Conservation (phyloP, 2,888 invertebrate genomes). For the Agonum fuliginosum region DNA sequence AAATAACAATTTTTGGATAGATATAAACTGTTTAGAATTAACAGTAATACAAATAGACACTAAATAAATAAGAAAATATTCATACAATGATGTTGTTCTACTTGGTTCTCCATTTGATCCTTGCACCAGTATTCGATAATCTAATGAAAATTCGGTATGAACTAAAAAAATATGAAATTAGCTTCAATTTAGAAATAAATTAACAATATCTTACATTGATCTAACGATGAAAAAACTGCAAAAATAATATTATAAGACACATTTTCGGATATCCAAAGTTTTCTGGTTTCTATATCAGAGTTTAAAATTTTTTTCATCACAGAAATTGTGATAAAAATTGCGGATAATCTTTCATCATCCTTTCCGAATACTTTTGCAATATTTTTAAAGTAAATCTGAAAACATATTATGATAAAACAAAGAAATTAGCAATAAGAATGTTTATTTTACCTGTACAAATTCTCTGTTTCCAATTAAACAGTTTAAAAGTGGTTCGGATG, state of each 20-base stretch:
- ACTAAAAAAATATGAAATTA: conserved; percentile 42
- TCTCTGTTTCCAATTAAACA: conserved; percentile 21
- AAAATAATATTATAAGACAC: conserved; percentile 14
- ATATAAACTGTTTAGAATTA: conserved; percentile 20
- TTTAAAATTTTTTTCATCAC: conserved; percentile 31
- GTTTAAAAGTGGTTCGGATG: conserved; percentile 29
- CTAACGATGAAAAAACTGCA: conserved; percentile 11
- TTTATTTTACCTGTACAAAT: conserved; percentile 42
- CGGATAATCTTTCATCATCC: conserved; percentile 36
- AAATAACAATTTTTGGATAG: conserved; percentile 32
- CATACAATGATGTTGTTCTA: conserved; percentile 29
- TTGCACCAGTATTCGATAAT: conserved; percentile 20
- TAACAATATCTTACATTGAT: conserved; percentile 22
- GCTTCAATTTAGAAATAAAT: neutral
- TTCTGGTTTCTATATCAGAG: conserved; percentile 2
- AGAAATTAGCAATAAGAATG: neutral
- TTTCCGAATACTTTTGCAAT: conserved; percentile 24
- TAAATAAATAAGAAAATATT: conserved; percentile 17
- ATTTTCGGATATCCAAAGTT: conserved; percentile 31
- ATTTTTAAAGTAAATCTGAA: conserved; percentile 46
- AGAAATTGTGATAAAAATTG: conserved; percentile 33
- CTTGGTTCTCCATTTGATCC: neutral
- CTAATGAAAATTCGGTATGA: conserved; percentile 43
- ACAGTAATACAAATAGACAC: conserved; percentile 11
- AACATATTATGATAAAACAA: neutral